A percentile compares a stretch with the other conserved stretches of the same genome.
phyloP scores from a whole-genome alignment of 1,140 invertebrate genomes.

The Drosophila ananassae region DNA sequence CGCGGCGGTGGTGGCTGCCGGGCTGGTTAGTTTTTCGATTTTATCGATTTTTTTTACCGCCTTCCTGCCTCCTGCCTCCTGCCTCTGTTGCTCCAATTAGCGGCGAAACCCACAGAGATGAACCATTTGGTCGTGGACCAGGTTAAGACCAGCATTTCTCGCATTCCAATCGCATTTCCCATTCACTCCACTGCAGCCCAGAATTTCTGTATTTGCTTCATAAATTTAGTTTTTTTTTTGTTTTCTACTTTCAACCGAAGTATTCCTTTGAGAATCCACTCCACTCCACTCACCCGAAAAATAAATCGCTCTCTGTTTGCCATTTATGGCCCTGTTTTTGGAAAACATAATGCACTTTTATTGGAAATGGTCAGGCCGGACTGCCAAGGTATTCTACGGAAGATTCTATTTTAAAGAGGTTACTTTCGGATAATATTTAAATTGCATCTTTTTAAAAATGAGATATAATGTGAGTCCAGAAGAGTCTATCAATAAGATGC shows the following conservation, averaged over 20 bases:
- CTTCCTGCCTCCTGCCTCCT: too few species aligned
- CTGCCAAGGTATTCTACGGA: too few species aligned
- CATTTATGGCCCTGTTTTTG: conserved; percentile 13
- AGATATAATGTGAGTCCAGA: too few species aligned
- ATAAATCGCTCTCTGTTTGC: conserved; percentile 23
- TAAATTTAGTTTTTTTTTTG: conserved; percentile 43
- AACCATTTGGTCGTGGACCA: conserved; percentile 42
- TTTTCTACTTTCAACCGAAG: neutral
- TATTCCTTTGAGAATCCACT: conserved; percentile 31
- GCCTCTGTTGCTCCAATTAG: conserved; percentile 63
- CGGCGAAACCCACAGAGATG: conserved; percentile 40
- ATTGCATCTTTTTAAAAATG: too few species aligned
- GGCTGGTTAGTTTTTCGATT: conserved; percentile 80
- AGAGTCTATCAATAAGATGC: too few species aligned
- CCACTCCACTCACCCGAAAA: conserved; percentile 30
- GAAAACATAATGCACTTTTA: conserved; percentile 1
- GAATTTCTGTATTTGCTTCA: conserved; percentile 29
- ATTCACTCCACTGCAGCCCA: conserved; percentile 16
- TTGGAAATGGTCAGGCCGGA: neutral
- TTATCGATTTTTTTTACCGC: conserved; percentile 54
- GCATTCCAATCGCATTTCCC: conserved; percentile 50
- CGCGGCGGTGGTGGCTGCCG: conserved; percentile 47
- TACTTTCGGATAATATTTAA: too few species aligned
- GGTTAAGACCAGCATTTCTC: conserved; percentile 42
- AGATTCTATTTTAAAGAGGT: too few species aligned